Conservation (phyloP, 2,797 vertebrate species). For the Silurus aristotelis region DNA sequence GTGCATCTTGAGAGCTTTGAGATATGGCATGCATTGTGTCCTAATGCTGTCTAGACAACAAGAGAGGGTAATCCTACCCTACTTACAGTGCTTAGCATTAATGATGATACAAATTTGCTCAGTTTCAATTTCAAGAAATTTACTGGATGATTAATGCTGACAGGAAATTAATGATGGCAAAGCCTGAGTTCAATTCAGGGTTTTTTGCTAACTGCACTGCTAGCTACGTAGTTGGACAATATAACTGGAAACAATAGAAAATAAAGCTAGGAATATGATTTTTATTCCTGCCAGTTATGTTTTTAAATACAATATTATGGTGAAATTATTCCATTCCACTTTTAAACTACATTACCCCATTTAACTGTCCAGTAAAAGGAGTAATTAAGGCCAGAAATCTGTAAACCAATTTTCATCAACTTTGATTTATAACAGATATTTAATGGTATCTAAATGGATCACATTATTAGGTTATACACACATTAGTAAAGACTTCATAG, state of each 20-base stretch:
- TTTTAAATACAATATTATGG: not conserved
- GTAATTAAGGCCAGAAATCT: conserved; percentile 14
- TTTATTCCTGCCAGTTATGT: not conserved
- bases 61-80: not conserved
- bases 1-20: conserved; percentile 35
- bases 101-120: conserved; percentile 1
- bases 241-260: not conserved
- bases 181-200: not conserved
- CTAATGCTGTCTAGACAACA: conserved; percentile 23
- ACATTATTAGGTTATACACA: conserved; percentile 2
- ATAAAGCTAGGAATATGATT: not conserved
- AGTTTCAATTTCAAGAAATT: not conserved
- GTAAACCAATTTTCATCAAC: not conserved
- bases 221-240: not conserved
- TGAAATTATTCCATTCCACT: conserved; percentile 1
- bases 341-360: conserved; percentile 3
- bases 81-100: not conserved
- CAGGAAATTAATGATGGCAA: not conserved
- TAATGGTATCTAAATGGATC: conserved; percentile 16
- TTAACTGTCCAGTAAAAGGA: not conserved
- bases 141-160: not conserved
- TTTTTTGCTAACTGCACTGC: too few relatives aligned
- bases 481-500: not conserved
- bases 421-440: not conserved
- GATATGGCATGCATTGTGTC: conserved; percentile 1